Conservation (phyloP, 2,797 vertebrate genomes). For the Megaceryle alcyon region DNA sequence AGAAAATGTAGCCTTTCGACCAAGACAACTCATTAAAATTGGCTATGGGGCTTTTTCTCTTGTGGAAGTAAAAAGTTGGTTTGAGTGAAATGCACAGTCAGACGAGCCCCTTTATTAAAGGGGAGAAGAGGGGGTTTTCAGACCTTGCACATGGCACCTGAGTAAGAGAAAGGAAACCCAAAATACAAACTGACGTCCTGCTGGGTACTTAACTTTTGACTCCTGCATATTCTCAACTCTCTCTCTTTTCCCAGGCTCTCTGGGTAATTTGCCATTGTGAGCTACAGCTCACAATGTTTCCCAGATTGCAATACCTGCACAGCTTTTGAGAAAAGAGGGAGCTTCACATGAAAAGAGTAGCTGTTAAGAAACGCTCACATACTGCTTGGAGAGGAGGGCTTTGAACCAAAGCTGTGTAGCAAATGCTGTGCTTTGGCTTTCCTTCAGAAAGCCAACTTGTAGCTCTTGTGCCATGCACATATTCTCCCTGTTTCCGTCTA, state of each 20-base stretch:
- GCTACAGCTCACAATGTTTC: neutral
- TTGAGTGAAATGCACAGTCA: neutral
- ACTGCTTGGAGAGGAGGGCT: neutral
- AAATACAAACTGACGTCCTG: neutral
- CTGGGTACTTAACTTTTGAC: neutral
- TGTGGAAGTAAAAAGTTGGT: neutral
- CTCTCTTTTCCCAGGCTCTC: neutral
- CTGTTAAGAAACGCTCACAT: neutral
- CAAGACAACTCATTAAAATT: neutral
- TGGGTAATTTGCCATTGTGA: neutral
- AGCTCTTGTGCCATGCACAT: neutral
- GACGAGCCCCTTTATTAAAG: neutral
- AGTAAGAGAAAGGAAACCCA: neutral
- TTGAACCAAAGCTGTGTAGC: neutral
- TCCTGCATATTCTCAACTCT: neutral
- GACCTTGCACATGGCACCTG: neutral
- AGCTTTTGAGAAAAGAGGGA: neutral
- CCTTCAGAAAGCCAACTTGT: neutral
- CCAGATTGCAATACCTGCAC: neutral
- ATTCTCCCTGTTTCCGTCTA: neutral
- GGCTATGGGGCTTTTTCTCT: neutral
- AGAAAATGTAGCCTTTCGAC: neutral
- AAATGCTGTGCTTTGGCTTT: neutral
- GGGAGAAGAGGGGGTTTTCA: neutral
- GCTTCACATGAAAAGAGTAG: neutral